Percentiles rank a stretch among this genome's conserved stretches.
Conservation (phyloP, 1,140 invertebrate genomes). For the Solen grandis region DNA sequence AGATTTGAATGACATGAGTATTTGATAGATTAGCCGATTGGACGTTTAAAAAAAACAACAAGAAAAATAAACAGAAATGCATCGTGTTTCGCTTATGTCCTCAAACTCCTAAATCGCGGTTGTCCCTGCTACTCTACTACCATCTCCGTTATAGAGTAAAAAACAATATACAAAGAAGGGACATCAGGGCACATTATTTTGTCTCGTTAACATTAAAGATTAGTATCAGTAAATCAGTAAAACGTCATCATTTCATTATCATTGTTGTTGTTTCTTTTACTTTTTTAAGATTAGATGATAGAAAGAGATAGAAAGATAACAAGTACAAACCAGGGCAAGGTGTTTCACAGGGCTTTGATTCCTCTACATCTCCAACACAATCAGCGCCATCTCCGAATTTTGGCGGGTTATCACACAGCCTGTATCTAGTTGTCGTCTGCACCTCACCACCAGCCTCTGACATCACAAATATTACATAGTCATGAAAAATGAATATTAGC, state of each 20-base stretch:
- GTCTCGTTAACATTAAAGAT: background rate
- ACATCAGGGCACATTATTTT: background rate
- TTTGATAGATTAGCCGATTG: no score
- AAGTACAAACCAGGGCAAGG: slow-evolving; percentile 14
- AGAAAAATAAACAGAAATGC: no score
- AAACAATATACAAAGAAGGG: background rate
- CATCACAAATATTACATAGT: background rate
- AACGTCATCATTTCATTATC: background rate
- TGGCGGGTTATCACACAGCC: slow-evolving; percentile 24
- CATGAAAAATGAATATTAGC: no score
- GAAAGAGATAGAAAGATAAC: background rate
- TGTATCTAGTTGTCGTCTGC: background rate
- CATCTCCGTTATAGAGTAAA: background rate
- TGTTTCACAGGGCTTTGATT: background rate
- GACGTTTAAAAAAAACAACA: no score
- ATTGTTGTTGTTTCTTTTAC: background rate
- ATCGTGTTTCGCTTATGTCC: no score
- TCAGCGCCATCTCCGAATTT: background rate
- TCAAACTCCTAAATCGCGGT: no score
- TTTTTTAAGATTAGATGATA: background rate
- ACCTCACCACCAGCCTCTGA: background rate
- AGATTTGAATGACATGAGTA: background rate
- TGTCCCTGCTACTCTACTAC: no score
- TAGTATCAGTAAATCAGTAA: background rate
- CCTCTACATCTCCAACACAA: background rate